Conservation (phyloP, 2,113 vertebrate species). For the Epinephelus cyanopodus region DNA sequence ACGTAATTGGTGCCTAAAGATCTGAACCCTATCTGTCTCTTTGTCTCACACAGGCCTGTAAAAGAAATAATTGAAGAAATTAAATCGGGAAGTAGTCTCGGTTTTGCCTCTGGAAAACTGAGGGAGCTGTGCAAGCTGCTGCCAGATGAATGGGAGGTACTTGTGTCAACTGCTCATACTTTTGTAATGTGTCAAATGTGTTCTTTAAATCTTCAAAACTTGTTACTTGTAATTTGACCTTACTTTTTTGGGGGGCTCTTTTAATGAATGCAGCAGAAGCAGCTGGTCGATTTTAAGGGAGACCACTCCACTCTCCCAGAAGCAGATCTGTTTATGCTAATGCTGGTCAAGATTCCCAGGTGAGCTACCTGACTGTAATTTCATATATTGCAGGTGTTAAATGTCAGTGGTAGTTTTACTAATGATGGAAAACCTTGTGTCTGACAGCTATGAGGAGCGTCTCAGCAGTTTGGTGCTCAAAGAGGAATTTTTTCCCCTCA, state of each 20-base stretch:
- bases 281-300: conserved; percentile 81
- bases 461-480: conserved; percentile 85
- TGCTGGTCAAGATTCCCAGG: conserved; percentile 84
- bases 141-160: conserved; percentile 87
- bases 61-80: conserved; percentile 81
- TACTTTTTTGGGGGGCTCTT: not conserved
- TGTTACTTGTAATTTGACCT: not conserved
- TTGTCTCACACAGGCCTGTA: conserved; percentile 71
- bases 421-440: conserved; percentile 13
- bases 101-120: conserved; percentile 84
- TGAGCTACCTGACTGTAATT: conserved; percentile 56
- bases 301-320: conserved; percentile 79
- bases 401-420: not conserved
- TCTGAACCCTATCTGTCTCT: conserved; percentile 3
- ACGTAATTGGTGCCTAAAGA: conserved; percentile 1
- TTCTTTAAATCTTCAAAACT: not conserved
- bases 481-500: conserved; percentile 85
- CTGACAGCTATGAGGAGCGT: conserved; percentile 82
- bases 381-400: not conserved
- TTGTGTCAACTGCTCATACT: not conserved
- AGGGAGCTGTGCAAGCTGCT: conserved; percentile 84
- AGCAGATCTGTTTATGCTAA: conserved; percentile 85
- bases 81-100: conserved; percentile 63
- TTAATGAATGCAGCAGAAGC: conserved; percentile 76
- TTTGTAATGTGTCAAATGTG: not conserved